Evolutionary conservation across 2,888 invertebrate species (phyloP), one percentile per base, ranked within the genome.

Genomic region (Copidosoma aretas): DNA sequence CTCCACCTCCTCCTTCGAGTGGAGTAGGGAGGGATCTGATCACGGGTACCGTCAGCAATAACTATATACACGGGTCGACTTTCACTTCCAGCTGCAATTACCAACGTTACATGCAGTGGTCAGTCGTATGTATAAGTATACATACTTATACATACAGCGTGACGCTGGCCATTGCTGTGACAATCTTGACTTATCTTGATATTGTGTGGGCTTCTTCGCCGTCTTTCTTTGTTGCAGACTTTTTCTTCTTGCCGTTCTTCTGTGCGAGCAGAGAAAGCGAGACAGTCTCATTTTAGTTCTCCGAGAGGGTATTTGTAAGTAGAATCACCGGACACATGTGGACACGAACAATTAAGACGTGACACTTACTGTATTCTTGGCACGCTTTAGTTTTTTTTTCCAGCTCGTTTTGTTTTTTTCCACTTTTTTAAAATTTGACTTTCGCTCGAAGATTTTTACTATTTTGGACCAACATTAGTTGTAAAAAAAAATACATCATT

Each of bases 111-210:
- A 49, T 15, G 68, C 54, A 52, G 52, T n/a, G 19, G 52, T n/a
- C 52, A 21, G 52, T 21, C 12, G 46, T 14, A 46, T 17, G 15
- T 46, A 46, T n/a, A 15, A 4, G 14, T 12, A 14, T n/a, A n/a
- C 46, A n/a, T 17, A n/a, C 46, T n/a, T n/a, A n/a, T n/a, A n/a
- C 3, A 46, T 46, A 12, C 46, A n/a, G 19, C 21, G 25, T 54
- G 49, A 46, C 62, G 72, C 63, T 32, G 8, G 70, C 46, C 17
- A 67, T 67, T 69, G 71, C 64, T 59, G 68, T 56, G 64, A 75
- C 74, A 74, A 64, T 74, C 73, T 73, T 75, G 75, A 76, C 75
- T 73, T 10, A 41, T 14, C 8, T 10, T 14, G n/a, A n/a, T n/a
- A 32, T 32, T 32, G 32, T 32, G 32, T 32, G 32, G 32, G 32